Base-by-base conservation (phyloP, 2,888 invertebrate genomes). In the Drymonia ruficornis region DNA sequence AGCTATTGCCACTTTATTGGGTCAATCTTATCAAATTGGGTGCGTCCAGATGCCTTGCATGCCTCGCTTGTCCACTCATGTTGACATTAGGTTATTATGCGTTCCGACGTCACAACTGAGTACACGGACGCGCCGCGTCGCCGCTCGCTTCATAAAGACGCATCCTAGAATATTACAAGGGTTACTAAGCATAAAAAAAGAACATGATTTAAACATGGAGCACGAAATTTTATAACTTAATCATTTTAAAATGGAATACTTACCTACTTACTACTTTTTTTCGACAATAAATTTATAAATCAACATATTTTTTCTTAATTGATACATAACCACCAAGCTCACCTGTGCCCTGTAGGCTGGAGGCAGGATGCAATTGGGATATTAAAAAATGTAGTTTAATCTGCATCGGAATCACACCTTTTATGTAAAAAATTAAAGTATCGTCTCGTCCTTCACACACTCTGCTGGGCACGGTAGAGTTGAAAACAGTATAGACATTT, bases 351-450 rank as follows among this genome's bases (percentile, higher is more conserved):
- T 61, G 53, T 60, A 79, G 79, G 78, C 80, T 80, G 79, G 76
- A 68, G 65, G 12, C 13, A 23, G 16, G 2, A 16, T 3, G 78
- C 79, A 78, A 84, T 85, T 82, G 77, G 63, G 68, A 65, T 64
- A 67, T 61, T 71, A 83, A 89, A 88, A 86, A 80, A 68, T 61
- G 64, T 66, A 63, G 62, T 65, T 76, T 83, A 84, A 89, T 89
- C 89, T 78, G 77, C 74, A 76, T 76, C 70, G 80, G 86, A 85
- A 89, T 91, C 91, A 90, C 91, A 91, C 91, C 88, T 89, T 91
- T 86, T 70, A 81, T 74, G 81, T 83, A 91, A 91, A 91, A 90
- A 90, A 87, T 72, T 76, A 67, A 78, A 80, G 79, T 78, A 81
- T 74, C 84, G 81, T 76, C 87, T 74, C 84, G 81, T 76, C 88